Conservation (phyloP, 2,113 vertebrate genomes). For the Callipepla californica region DNA sequence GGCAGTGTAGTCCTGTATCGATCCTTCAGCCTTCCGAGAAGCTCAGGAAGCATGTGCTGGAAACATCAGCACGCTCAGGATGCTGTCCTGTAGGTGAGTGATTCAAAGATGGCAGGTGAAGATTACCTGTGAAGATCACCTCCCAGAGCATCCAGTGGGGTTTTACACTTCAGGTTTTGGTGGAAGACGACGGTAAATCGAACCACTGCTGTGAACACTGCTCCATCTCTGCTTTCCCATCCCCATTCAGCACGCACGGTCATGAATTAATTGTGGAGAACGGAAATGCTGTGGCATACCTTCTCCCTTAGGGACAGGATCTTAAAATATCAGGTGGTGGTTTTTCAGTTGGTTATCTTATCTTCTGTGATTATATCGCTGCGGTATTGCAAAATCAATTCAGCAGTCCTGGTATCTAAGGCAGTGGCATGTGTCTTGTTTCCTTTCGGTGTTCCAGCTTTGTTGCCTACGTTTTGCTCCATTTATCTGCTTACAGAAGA, state of each 20-base stretch:
- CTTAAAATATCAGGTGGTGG: neutral
- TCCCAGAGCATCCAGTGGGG: neutral
- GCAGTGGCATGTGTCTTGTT: neutral
- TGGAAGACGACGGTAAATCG: neutral
- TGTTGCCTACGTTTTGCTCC: neutral
- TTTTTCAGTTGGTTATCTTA: neutral
- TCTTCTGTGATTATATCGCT: neutral
- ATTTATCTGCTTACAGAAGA: neutral
- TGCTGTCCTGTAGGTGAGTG: neutral
- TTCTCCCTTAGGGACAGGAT: neutral
- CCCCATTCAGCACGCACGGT: neutral
- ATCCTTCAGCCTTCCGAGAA: neutral
- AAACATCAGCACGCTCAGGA: accelerated
- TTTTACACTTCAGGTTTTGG: accelerated
- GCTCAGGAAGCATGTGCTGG: neutral
- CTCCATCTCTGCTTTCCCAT: neutral
- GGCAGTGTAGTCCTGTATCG: accelerated
- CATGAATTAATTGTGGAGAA: neutral
- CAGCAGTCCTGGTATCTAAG: neutral
- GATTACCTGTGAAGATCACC: neutral
- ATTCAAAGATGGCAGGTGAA: neutral
- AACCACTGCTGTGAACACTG: neutral
- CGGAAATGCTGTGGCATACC: neutral
- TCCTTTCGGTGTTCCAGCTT: neutral
- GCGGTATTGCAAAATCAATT: neutral